These are phyloP conservation scores for Muscicapa adusta DNA, from an alignment of 2,113 vertebrate species.

Conservation along the genomic window DNA sequence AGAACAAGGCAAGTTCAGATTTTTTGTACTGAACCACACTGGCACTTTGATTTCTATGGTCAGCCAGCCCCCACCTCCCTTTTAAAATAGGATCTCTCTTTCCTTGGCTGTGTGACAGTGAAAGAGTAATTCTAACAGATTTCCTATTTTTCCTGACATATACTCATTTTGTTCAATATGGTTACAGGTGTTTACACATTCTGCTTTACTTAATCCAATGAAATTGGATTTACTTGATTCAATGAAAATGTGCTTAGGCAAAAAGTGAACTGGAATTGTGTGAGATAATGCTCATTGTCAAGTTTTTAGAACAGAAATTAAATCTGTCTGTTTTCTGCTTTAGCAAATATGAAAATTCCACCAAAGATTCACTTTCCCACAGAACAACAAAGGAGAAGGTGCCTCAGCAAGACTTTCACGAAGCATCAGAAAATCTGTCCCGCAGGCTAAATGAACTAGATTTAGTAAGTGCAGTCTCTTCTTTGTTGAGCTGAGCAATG, in stretches of 20 bases:
- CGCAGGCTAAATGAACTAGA: slow-evolving; percentile 84
- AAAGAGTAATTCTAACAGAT: not conserved
- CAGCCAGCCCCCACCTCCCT: not conserved
- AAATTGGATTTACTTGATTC: not conserved
- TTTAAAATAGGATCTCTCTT: not conserved
- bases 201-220: not conserved
- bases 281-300: not conserved
- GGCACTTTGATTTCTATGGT: not conserved
- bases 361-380: slow-evolving; percentile 50
- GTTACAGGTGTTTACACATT: not conserved
- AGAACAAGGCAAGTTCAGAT: slow-evolving; percentile 52
- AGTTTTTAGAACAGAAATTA: not conserved
- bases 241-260: not conserved
- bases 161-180: not conserved
- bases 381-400: slow-evolving; percentile 70
- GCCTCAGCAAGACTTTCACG: slow-evolving; percentile 78
- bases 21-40: not conserved
- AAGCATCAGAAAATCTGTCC: slow-evolving; percentile 84
- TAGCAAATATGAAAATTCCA: not conserved
- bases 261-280: not conserved
- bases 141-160: not conserved
- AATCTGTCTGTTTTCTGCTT: not conserved
- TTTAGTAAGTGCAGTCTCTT: slow-evolving; percentile 69
- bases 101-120: not conserved
- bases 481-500: not conserved